These are phyloP conservation scores for Brachylomia viminalis DNA, from an alignment of 2,888 invertebrate genomes.

Conservation along the genomic window DNA sequence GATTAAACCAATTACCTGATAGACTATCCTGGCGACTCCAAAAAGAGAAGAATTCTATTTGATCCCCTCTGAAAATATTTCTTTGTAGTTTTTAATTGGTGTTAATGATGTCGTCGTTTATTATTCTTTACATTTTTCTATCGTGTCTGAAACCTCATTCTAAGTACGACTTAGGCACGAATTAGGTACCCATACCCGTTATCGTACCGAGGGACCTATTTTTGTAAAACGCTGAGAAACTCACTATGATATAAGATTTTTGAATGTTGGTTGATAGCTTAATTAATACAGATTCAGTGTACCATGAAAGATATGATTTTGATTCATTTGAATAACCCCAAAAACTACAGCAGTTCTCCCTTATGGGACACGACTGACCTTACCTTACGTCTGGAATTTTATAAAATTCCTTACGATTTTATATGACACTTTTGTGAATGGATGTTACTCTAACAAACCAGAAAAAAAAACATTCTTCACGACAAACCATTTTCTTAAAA, in stretches of 20 bases:
- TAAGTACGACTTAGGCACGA: not conserved
- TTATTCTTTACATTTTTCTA: not conserved
- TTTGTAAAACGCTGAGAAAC: not conserved
- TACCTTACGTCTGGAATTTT: not conserved
- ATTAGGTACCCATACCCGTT: not conserved
- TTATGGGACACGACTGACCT: not conserved
- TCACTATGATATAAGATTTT: not conserved
- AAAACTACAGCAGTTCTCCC: not conserved
- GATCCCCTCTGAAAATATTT: not conserved
- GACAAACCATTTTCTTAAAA: conserved; percentile 21
- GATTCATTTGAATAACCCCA: not conserved
- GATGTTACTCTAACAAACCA: not conserved
- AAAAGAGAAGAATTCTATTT: not conserved
- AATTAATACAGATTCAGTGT: not conserved
- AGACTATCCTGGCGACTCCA: not conserved
- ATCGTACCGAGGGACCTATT: not conserved
- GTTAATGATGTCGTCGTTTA: not conserved
- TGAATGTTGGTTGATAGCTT: not conserved
- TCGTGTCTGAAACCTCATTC: not conserved
- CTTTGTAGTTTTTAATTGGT: conserved; percentile 1
- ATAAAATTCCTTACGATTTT: not conserved
- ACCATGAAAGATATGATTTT: not conserved
- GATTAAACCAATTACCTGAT: too few relatives aligned
- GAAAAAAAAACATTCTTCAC: not conserved
- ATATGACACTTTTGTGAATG: not conserved